These are phyloP conservation scores for Euclidia mi DNA, from an alignment of 2,888 invertebrate species.

Conservation along the genomic window DNA sequence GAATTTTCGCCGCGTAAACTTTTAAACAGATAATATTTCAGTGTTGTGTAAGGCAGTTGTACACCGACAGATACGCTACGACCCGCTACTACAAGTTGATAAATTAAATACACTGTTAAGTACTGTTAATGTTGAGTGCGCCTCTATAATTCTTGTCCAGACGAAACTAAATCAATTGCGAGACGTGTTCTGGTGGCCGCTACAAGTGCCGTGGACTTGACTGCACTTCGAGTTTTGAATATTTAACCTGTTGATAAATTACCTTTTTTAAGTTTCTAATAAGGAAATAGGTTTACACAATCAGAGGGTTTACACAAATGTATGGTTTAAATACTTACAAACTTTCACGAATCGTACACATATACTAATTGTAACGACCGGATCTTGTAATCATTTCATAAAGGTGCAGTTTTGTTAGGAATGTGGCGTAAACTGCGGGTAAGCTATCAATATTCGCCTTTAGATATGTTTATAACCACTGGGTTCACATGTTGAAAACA, in stretches of 20 bases:
- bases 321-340: too few species aligned
- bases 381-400: too few species aligned
- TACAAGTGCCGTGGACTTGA: conserved; percentile 8
- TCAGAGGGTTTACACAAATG: too few species aligned
- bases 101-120: conserved; percentile 12
- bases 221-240: background rate
- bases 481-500: too few species aligned
- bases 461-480: too few species aligned
- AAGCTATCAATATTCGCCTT: too few species aligned
- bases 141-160: background rate
- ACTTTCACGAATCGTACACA: too few species aligned
- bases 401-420: too few species aligned
- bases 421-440: too few species aligned
- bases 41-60: conserved; percentile 56
- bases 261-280: too few species aligned
- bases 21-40: conserved; percentile 80
- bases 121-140: background rate
- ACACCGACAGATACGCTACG: conserved; percentile 18
- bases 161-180: conserved; percentile 13
- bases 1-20: conserved; percentile 75
- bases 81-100: conserved; percentile 12
- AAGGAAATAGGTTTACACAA: too few species aligned
- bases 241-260: background rate
- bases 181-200: background rate
- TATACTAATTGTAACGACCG: too few species aligned